Conservation (phyloP, 2,888 invertebrate species). For the Eupithecia dodoneata region DNA sequence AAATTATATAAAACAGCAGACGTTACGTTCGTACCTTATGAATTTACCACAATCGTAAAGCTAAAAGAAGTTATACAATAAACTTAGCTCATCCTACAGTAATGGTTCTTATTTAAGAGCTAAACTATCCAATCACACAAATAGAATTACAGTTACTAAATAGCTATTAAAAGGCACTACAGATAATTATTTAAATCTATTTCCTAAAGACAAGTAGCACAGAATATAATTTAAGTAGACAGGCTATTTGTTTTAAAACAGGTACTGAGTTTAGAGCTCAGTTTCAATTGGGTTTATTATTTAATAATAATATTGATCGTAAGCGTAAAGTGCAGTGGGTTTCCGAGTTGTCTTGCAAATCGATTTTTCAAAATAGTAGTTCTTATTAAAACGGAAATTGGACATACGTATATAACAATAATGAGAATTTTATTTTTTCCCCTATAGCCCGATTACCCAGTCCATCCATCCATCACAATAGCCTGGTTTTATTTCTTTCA, state of each 20-base stretch:
- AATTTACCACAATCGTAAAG: no score
- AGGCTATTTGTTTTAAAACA: constrained; percentile 24
- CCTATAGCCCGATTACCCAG: no score
- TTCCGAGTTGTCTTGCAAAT: not conserved
- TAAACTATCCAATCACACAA: not conserved
- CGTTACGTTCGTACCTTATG: not conserved
- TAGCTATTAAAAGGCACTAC: constrained; percentile 3
- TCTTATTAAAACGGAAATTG: no score
- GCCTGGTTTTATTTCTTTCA: no score
- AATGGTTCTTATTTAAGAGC: not conserved
- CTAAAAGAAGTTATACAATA: not conserved
- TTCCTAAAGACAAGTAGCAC: constrained; percentile 31
- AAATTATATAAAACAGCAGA: not conserved
- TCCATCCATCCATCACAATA: no score
- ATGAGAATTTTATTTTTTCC: no score
- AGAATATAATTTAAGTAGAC: constrained; percentile 27
- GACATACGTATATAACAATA: no score
- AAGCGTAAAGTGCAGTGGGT: not conserved
- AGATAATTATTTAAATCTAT: constrained; percentile 24
- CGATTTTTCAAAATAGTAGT: not conserved
- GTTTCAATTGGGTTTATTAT: constrained; percentile 12
- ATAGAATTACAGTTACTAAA: constrained; percentile 14
- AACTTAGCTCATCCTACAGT: not conserved
- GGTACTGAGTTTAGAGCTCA: constrained; percentile 14
- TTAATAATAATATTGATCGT: constrained; percentile 2